A percentile compares a stretch with the other conserved stretches of the same genome.
These are phyloP conservation scores for Eciton burchellii DNA, from an alignment of 1,140 invertebrate species.

Conservation along the genomic window DNA sequence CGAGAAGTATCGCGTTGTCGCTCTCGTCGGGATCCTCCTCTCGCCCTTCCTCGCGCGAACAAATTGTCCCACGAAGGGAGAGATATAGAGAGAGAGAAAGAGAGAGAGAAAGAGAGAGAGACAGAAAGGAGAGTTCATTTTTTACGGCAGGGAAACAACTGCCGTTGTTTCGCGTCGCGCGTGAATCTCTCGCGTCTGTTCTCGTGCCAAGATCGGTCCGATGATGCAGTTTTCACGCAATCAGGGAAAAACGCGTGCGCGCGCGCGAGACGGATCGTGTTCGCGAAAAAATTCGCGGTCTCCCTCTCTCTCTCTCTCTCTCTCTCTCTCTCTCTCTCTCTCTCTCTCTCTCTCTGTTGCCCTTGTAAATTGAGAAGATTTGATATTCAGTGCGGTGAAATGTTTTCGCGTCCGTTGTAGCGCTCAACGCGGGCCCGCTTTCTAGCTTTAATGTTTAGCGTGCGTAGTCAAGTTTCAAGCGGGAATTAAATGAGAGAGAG, in stretches of 20 bases:
- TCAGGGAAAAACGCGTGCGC: not conserved
- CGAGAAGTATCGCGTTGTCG: slow-evolving; percentile 33
- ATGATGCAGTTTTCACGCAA: not conserved
- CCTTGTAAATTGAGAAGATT: not conserved
- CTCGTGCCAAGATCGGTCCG: no score
- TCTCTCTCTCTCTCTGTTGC: not conserved
- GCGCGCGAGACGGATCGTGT: not conserved
- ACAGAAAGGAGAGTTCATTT: no score
- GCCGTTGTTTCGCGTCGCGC: no score
- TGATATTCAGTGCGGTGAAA: slow-evolving; percentile 6
- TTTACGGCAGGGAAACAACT: no score
- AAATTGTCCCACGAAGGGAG: no score
- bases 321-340: not conserved
- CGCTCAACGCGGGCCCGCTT: not conserved
- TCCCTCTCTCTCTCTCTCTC: not conserved
- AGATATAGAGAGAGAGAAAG: no score
- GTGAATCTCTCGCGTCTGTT: no score
- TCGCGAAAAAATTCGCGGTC: not conserved
- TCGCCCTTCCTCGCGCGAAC: no score
- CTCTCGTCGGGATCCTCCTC: no score
- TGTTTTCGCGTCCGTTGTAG: not conserved
- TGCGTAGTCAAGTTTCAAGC: not conserved
- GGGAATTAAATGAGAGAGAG: slow-evolving; percentile 32
- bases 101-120: no score
- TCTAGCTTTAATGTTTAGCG: slow-evolving; percentile 1